A percentile compares a stretch with the other conserved stretches of the same genome.
Conservation (phyloP, 2,888 invertebrate genomes). For the Lysandra bellargus region DNA sequence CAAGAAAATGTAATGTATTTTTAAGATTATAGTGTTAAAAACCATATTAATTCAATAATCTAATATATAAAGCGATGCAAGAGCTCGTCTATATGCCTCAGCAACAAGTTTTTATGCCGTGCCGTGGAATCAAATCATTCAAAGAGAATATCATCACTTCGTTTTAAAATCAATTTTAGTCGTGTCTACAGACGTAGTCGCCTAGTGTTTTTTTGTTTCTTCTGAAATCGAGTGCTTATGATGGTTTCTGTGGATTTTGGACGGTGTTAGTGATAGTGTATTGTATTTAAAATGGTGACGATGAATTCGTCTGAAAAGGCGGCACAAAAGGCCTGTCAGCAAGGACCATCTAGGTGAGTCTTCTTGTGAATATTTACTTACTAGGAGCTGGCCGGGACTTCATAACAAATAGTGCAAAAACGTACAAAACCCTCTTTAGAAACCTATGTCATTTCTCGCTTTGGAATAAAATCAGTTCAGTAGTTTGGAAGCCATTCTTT, state of each 20-base stretch:
- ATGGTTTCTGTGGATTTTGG: constrained; percentile 28
- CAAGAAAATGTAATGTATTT: constrained; percentile 1
- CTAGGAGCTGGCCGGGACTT: not conserved
- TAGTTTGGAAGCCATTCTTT: not conserved
- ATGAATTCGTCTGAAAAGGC: constrained; percentile 78
- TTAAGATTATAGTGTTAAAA: not conserved
- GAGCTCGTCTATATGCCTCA: not conserved
- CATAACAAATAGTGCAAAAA: not conserved
- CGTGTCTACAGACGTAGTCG: not conserved
- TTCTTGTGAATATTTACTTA: constrained; percentile 38
- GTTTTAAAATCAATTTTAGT: not conserved
- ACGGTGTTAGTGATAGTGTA: constrained; percentile 32
- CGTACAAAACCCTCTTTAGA: not conserved
- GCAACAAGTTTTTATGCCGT: constrained; percentile 20
- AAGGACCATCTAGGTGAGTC: constrained; percentile 72
- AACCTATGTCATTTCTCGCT: not conserved
- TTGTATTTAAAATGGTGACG: constrained; percentile 71
- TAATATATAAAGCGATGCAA: not conserved
- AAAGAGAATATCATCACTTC: too few relatives aligned
- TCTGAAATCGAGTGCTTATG: not conserved
- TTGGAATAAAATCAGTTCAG: not conserved
- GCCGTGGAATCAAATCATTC: not conserved
- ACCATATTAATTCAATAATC: not conserved
- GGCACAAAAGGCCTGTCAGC: constrained; percentile 78
- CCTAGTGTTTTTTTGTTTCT: not conserved